phyloP scores from a whole-genome alignment of 2,113 vertebrate genomes.

The Phyllostomus discolor region DNA sequence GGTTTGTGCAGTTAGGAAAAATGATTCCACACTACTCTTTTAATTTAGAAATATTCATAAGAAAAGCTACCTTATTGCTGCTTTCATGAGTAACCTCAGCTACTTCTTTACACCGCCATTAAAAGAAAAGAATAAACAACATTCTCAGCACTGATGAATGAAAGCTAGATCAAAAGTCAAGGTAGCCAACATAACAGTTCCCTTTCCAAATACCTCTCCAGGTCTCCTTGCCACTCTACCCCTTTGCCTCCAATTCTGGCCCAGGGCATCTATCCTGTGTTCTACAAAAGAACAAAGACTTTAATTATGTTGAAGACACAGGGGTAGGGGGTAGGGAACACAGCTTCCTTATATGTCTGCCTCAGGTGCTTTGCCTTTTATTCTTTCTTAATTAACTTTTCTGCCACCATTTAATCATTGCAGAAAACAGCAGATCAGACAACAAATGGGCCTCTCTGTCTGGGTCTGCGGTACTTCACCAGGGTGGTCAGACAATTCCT shows the following conservation, averaged over 20 bases:
- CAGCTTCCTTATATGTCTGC: not conserved
- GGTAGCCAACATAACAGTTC: not conserved
- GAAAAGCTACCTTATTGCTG: not conserved
- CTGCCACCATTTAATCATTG: slow-evolving; percentile 40
- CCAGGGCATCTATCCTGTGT: not conserved
- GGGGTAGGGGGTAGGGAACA: not conserved
- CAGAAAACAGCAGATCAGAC: slow-evolving; percentile 41
- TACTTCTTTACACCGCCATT: slow-evolving; percentile 23
- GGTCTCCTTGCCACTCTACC: not conserved
- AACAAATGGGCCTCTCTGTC: not conserved
- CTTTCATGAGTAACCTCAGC: not conserved
- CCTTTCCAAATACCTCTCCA: not conserved
- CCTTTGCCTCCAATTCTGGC: not conserved
- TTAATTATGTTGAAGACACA: not conserved
- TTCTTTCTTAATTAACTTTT: slow-evolving; percentile 57
- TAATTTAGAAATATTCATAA: slow-evolving; percentile 31
- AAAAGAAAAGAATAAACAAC: not conserved
- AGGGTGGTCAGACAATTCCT: not conserved
- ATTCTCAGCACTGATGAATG: not conserved
- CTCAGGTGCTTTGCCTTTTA: not conserved
- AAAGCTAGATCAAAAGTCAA: not conserved
- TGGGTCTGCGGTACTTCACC: not conserved
- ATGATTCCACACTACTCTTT: not conserved
- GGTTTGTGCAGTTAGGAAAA: not conserved
- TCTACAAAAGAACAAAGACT: not conserved